Percentiles rank a stretch among this genome's conserved stretches.
These are phyloP conservation scores for Strix aluco DNA, from an alignment of 2,113 vertebrate species.

Conservation along the genomic window DNA sequence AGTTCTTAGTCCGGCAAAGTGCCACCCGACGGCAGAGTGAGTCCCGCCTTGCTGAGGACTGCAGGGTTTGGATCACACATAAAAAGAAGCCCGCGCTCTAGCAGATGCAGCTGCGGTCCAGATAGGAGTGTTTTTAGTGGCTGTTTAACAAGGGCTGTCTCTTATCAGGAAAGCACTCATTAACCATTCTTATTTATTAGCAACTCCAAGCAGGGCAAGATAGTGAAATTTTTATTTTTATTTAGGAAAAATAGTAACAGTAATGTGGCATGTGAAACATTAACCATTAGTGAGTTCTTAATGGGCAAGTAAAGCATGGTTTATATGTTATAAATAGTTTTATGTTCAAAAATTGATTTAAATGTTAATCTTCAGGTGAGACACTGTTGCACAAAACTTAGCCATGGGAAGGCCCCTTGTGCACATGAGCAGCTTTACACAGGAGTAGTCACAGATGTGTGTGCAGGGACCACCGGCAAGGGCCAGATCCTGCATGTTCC, in stretches of 20 bases:
- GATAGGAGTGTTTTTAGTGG: neutral
- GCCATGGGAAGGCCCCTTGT: neutral
- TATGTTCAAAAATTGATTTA: neutral
- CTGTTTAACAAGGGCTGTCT: neutral
- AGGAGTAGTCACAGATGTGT: neutral
- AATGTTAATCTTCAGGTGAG: neutral
- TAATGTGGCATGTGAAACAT: neutral
- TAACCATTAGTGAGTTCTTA: neutral
- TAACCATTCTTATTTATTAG: neutral
- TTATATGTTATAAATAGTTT: neutral
- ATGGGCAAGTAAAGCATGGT: neutral
- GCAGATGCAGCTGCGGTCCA: neutral
- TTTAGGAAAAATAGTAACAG: neutral
- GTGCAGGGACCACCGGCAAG: neutral
- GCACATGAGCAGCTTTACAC: neutral
- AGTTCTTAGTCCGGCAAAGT: neutral
- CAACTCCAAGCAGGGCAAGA: neutral
- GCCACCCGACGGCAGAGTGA: neutral
- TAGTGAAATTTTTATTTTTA: neutral
- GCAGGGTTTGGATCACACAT: slow-evolving; percentile 7
- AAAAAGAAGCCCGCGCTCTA: neutral
- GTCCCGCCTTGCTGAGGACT: neutral
- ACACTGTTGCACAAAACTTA: neutral
- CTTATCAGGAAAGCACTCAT: neutral
- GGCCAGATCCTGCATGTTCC: neutral